phyloP scores from a whole-genome alignment of 1,140 invertebrate species.

The Hydropsyche tenuis region DNA sequence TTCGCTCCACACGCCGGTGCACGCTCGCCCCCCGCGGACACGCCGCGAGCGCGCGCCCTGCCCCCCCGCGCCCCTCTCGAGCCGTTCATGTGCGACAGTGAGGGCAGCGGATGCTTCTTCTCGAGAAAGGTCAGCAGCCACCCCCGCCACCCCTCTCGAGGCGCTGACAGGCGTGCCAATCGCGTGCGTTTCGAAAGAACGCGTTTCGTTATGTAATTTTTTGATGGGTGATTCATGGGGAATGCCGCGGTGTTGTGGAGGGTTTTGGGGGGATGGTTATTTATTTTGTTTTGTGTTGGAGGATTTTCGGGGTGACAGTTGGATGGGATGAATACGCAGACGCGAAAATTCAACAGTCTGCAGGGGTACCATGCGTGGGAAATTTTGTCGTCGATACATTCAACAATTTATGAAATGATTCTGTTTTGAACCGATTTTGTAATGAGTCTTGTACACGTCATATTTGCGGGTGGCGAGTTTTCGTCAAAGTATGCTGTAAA shows the following conservation, averaged over 20 bases:
- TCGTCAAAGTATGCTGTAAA: no score
- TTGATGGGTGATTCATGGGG: slow-evolving; percentile 47
- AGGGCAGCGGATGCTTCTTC: slow-evolving; percentile 72
- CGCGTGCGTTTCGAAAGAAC: background rate
- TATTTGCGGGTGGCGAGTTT: no score
- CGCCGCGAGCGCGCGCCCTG: slow-evolving; percentile 47
- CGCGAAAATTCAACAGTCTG: background rate
- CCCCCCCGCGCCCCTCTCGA: no score
- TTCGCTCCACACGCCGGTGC: slow-evolving; percentile 37
- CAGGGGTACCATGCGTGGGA: no score
- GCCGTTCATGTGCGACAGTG: slow-evolving; percentile 72
- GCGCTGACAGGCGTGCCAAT: background rate
- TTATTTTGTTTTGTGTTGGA: no score
- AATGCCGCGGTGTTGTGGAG: slow-evolving; percentile 45
- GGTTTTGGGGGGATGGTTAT: no score
- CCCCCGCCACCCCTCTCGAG: background rate
- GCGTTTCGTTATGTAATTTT: background rate
- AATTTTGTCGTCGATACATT: no score
- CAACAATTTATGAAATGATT: no score
- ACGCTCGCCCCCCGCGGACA: slow-evolving; percentile 22
- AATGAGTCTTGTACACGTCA: no score
- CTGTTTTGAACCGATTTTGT: no score
- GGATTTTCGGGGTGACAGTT: no score
- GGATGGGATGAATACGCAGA: background rate
- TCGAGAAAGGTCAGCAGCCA: slow-evolving; percentile 67